These are phyloP conservation scores for Gryllus longicercus DNA, from an alignment of 2,888 invertebrate genomes.

Conservation along the genomic window DNA sequence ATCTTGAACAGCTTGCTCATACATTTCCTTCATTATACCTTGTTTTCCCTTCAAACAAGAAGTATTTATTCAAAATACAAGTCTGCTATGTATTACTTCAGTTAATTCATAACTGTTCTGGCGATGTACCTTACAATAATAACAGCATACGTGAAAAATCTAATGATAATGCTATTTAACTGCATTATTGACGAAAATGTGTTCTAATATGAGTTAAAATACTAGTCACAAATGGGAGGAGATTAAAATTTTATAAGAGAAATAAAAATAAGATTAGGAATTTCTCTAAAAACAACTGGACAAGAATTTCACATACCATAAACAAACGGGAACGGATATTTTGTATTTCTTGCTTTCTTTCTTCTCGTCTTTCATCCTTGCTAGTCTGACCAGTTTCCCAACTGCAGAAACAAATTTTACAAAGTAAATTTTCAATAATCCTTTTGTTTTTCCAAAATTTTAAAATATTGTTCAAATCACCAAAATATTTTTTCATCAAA, in stretches of 20 bases:
- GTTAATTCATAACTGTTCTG: neutral
- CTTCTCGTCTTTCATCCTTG: slow-evolving; percentile 65
- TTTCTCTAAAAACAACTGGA: too few relatives aligned
- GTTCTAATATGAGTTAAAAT: too few relatives aligned
- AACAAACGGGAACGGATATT: slow-evolving; percentile 80
- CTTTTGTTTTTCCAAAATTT: neutral
- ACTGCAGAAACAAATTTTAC: slow-evolving; percentile 40
- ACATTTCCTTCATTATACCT: slow-evolving; percentile 86
- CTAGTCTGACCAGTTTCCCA: slow-evolving; percentile 65
- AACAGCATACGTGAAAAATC: neutral
- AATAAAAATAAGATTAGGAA: too few relatives aligned
- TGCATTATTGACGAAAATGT: too few relatives aligned
- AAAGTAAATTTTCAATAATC: neutral
- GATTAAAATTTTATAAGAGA: too few relatives aligned
- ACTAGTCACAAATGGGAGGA: too few relatives aligned
- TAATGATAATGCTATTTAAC: slow-evolving; percentile 8
- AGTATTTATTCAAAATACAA: neutral
- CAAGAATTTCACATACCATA: slow-evolving; percentile 56
- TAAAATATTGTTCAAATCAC: neutral
- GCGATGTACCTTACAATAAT: slow-evolving; percentile 7
- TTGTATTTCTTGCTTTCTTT: slow-evolving; percentile 84
- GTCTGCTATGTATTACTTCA: neutral
- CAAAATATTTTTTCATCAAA: neutral
- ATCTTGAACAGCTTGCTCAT: slow-evolving; percentile 83
- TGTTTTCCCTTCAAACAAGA: slow-evolving; percentile 69